Evolutionary conservation across 2,888 invertebrate species (phyloP).

Genomic region (Rotaria magnacalcarata): DNA sequence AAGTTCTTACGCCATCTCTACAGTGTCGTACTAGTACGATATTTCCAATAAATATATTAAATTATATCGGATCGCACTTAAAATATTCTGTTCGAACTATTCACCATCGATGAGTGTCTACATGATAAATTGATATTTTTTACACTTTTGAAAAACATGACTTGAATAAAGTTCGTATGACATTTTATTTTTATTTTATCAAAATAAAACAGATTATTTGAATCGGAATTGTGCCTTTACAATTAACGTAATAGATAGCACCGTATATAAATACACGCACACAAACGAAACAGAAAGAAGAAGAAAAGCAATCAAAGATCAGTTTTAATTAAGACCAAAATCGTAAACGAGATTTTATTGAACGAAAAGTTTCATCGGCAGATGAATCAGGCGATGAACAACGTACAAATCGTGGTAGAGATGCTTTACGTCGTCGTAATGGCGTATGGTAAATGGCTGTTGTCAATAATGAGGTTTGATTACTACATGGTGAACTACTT

Average conservation of each 20-base stretch:
- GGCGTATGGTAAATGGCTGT: neutral
- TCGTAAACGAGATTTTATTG: neutral
- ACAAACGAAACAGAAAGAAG: neutral
- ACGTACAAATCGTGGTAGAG: conserved; percentile 33
- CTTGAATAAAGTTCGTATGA: too few relatives aligned
- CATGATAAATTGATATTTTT: too few relatives aligned
- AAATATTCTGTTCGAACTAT: too few relatives aligned
- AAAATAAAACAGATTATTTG: conserved; percentile 5
- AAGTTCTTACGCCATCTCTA: neutral
- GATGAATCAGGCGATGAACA: neutral
- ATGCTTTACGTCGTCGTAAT: conserved; percentile 1
- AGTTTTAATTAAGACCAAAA: neutral
- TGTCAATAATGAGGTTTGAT: neutral
- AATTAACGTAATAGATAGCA: neutral
- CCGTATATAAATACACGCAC: conserved; percentile 13
- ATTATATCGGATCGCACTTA: too few relatives aligned
- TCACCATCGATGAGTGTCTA: too few relatives aligned
- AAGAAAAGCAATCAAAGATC: neutral
- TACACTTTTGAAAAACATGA: too few relatives aligned
- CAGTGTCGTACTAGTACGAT: neutral
- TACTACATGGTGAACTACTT: conserved; percentile 53
- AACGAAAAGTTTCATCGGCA: neutral
- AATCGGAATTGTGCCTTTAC: neutral
- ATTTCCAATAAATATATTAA: neutral
- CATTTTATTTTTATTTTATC: neutral